Evolutionary conservation across 1,140 invertebrate species (phyloP).

Genomic region (Antheraea mylitta): DNA sequence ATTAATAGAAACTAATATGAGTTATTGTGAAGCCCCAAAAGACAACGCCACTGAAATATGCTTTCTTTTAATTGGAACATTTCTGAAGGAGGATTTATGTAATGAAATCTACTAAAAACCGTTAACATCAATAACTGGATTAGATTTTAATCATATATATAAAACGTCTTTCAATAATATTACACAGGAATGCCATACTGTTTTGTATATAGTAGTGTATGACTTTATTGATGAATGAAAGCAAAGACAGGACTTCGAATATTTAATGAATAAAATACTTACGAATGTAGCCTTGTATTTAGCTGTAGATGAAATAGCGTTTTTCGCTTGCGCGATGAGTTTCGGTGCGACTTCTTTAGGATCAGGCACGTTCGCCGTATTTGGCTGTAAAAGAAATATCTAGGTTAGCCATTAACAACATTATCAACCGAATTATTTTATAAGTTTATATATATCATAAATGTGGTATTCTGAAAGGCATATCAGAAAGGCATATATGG

Average conservation of each 20-base stretch:
- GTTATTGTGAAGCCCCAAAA: too few relatives aligned
- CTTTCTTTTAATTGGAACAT: too few relatives aligned
- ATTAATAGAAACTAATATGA: too few relatives aligned
- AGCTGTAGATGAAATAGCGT: constrained; percentile 13
- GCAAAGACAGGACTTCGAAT: constrained; percentile 40
- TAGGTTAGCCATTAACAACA: background rate
- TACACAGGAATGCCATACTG: background rate
- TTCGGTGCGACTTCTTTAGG: constrained; percentile 45
- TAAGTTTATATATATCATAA: too few relatives aligned
- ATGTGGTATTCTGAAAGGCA: too few relatives aligned
- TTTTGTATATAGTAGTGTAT: background rate
- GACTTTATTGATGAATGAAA: constrained; percentile 55
- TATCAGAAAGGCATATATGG: too few relatives aligned
- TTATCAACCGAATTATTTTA: too few relatives aligned
- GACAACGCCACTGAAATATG: too few relatives aligned
- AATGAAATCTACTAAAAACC: too few relatives aligned
- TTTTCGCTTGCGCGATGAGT: constrained; percentile 24
- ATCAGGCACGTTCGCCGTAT: constrained; percentile 39
- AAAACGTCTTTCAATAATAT: background rate
- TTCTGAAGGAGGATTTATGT: too few relatives aligned
- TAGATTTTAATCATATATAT: too few relatives aligned
- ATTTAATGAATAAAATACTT: constrained; percentile 35
- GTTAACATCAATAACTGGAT: too few relatives aligned
- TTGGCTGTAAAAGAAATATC: constrained; percentile 43
- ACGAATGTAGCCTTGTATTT: constrained; percentile 62